A percentile compares a stretch with the other conserved stretches of the same genome.
These are phyloP conservation scores for Diorhabda elongata DNA, from an alignment of 1,140 invertebrate species.

Conservation along the genomic window DNA sequence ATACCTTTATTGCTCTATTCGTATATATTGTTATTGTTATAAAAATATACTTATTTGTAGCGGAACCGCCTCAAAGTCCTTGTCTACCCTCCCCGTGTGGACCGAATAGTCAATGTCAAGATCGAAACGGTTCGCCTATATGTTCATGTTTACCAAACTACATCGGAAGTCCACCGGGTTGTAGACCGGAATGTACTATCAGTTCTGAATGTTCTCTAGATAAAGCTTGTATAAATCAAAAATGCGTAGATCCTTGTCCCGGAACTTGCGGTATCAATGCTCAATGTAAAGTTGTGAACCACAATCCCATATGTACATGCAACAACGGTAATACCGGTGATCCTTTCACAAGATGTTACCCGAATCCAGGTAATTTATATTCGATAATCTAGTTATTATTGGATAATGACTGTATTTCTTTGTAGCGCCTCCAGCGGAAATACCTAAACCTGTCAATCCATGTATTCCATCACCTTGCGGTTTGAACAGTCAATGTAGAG, in stretches of 20 bases:
- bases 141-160: slow-evolving; percentile 59
- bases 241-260: slow-evolving; percentile 60
- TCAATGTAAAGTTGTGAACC: slow-evolving; percentile 58
- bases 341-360: slow-evolving; percentile 50
- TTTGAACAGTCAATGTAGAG: slow-evolving; percentile 60
- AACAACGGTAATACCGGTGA: slow-evolving; percentile 55
- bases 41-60: slow-evolving; percentile 24
- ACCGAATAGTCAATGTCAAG: slow-evolving; percentile 51
- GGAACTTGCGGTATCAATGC: slow-evolving; percentile 56
- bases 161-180: slow-evolving; percentile 56
- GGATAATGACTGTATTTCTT: slow-evolving; percentile 9
- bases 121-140: slow-evolving; percentile 51
- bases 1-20: too few relatives aligned
- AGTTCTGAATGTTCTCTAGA: slow-evolving; percentile 62
- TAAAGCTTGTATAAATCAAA: slow-evolving; percentile 60
- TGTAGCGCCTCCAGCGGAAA: slow-evolving; percentile 34
- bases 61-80: slow-evolving; percentile 49
- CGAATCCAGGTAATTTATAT: slow-evolving; percentile 37
- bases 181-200: slow-evolving; percentile 57
- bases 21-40: too few relatives aligned
- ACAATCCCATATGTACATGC: slow-evolving; percentile 64
- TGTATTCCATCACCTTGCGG: slow-evolving; percentile 74
- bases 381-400: slow-evolving; percentile 11
- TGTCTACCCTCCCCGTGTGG: slow-evolving; percentile 78
- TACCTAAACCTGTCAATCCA: slow-evolving; percentile 54